Percentiles rank a stretch among this genome's conserved stretches.
phyloP scores from a whole-genome alignment of 2,797 vertebrate species.

The Cirrhinus mrigala region DNA sequence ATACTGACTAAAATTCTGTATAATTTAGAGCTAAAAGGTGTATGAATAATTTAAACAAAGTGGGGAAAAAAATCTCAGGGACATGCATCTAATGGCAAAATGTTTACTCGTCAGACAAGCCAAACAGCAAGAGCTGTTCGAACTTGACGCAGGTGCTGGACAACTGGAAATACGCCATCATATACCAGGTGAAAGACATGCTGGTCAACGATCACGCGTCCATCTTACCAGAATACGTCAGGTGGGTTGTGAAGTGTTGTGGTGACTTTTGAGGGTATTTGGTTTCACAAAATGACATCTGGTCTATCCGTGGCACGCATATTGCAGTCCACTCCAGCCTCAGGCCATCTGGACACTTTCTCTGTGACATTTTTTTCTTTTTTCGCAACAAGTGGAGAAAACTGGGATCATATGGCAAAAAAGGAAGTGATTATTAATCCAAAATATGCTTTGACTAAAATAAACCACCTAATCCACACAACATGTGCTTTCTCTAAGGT shows the following conservation, averaged over 20 bases:
- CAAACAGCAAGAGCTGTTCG: slow-evolving; percentile 77
- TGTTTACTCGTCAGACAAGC: slow-evolving; percentile 54
- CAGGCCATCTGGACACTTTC: slow-evolving; percentile 5
- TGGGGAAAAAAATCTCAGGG: not conserved
- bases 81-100: not conserved
- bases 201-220: slow-evolving; percentile 84
- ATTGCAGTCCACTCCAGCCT: not conserved
- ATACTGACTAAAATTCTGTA: not conserved
- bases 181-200: slow-evolving; percentile 84
- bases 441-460: slow-evolving; percentile 31
- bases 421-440: slow-evolving; percentile 16
- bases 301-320: not conserved
- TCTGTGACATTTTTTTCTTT: not conserved
- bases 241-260: slow-evolving; percentile 71
- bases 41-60: not conserved
- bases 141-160: slow-evolving; percentile 89
- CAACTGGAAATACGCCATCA: slow-evolving; percentile 91
- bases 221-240: slow-evolving; percentile 87
- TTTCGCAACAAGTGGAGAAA: not conserved
- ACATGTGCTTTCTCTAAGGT: not conserved
- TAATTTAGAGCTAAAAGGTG: not conserved
- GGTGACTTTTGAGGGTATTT: not conserved
- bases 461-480: slow-evolving; percentile 13
- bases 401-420: slow-evolving; percentile 16
- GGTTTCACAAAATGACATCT: not conserved